Evolutionary conservation across 2,797 vertebrate genomes (phyloP), one percentile per base, ranked within the genome.

Genomic region (Acanthis flammea): DNA sequence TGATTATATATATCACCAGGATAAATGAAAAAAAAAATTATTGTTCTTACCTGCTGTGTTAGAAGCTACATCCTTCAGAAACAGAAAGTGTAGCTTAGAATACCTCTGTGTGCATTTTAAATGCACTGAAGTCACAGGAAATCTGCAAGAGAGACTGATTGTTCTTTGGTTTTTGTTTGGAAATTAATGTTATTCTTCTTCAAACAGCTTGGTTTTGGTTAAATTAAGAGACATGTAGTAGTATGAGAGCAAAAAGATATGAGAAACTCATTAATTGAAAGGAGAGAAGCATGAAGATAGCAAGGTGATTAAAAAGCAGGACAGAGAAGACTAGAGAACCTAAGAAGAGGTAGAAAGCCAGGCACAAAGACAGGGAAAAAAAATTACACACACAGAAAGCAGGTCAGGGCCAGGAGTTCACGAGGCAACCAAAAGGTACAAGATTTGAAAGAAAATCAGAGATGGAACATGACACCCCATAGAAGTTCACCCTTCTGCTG

Each of bases 351-450:
- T 18, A 81, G 33, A 65, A 78, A 73, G 51, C 19, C 39, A 50
- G 33, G 33, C 55, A 87, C 7, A 75, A 42, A 88, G 33, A 14
- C 2, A 55, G 21, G 5, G 44, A 18, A 4, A 68, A 77, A 82
- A 22, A 39, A 37, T 9, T 16, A 3, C 1, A 53, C 14, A 23
- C 1, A 3, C 0, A 4, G 48, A 75, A 82, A 79, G 42, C 27
- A 74, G 61, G 53, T 82, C 71, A 79, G 60, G 53, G 41, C 15
- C 2, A 3, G 22, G 53, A 80, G 30, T 31, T 85, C 35, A 79
- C 33, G 82, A 57, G n/a, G 15, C 6, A 50, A 28, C 10, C 45
- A 85, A 16, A 83, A 83, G 14, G 16, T 24, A 72, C 19, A 81
- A 27, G 5, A 35, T 25, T 19, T 65, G 65, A 87, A 87, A 86